Base-by-base conservation (phyloP, 1,140 invertebrate species). In the Harlomillsia oculata region DNA sequence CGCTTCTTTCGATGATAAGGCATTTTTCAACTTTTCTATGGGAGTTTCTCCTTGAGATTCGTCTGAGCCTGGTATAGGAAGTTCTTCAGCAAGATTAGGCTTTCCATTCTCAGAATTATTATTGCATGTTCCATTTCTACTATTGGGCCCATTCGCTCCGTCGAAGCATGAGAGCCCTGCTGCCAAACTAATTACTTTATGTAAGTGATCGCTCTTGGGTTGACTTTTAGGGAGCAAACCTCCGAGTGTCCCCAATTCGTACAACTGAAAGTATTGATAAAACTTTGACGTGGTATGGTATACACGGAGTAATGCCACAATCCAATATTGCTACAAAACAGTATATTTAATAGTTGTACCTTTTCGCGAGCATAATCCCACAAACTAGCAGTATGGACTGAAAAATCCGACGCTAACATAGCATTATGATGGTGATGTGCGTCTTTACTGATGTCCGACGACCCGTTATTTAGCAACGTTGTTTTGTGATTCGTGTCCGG, bases 291-390 rank as follows among this genome's bases (percentile, higher is more conserved):
- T 2, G 13, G 8, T 3, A 28, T 39, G 13, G 14, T 13, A 39
- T 20, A 14, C 2, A 28, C 21, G 18, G 9, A 2, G 44, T 25
- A 25, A 25, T 11, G 9, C 18, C 8, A 20, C 20, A 43, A 43
- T 43, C 9, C 9, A 46, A 52, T 39, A 32, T 56, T 55, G 56
- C 30, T 23, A 21, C 36, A 36, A 54, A n/a, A 66, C 43, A 48
- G 40, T 36, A 49, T 20, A 52, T 20, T 21, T 44, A 30, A 13
- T 41, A 63, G 41, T 16, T 21, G 49, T 69, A 90, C 87, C 79
- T 97, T 97, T 71, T 90, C 84, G 69, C 90, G 84, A 56, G 91
- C 89, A 71, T 92, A 84, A 63, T 90, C 89, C 84, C 92, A 87
- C 5, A 97, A 76, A 20, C 83, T 83, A 16, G 92, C 91, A 43